Percentiles rank a stretch among this genome's conserved stretches.
Evolutionary conservation across 1,140 invertebrate species (phyloP).

Genomic region (Pomacea maculata): DNA sequence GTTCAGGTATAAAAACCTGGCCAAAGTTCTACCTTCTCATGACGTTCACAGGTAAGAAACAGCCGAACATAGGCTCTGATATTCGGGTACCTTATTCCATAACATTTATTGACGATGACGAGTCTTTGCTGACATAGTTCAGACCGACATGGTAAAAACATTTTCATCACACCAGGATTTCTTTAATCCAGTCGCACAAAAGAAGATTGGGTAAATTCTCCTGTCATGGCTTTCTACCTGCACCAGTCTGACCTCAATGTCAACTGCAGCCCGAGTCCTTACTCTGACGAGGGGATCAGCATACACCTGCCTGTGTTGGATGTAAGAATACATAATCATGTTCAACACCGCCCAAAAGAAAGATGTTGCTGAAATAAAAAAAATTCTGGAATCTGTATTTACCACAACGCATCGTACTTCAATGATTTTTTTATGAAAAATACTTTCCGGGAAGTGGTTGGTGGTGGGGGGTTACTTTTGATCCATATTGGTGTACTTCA

Average conservation of each 20-base stretch:
- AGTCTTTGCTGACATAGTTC: not conserved
- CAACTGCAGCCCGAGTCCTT: constrained; percentile 41
- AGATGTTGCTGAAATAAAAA: no score
- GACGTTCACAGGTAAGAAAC: constrained; percentile 42
- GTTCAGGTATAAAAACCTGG: constrained; percentile 44
- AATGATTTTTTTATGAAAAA: not conserved
- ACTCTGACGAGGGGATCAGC: constrained; percentile 34
- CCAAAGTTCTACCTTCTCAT: constrained; percentile 54
- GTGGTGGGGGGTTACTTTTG: no score
- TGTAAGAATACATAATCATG: constrained; percentile 41
- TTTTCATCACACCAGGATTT: not conserved
- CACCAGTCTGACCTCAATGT: constrained; percentile 37
- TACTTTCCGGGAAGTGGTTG: no score
- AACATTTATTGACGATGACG: not conserved
- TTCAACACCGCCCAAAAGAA: not conserved
- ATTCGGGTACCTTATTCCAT: no score
- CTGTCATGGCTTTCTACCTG: constrained; percentile 55
- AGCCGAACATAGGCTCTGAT: not conserved
- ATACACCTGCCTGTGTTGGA: constrained; percentile 52
- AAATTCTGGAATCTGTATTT: not conserved
- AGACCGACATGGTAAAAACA: not conserved
- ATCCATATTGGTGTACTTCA: no score
- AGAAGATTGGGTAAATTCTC: constrained; percentile 59
- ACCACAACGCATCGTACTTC: not conserved
- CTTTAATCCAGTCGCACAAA: constrained; percentile 36